These are phyloP conservation scores for Drosophila mimetica DNA, from an alignment of 2,888 invertebrate genomes.

Conservation along the genomic window DNA sequence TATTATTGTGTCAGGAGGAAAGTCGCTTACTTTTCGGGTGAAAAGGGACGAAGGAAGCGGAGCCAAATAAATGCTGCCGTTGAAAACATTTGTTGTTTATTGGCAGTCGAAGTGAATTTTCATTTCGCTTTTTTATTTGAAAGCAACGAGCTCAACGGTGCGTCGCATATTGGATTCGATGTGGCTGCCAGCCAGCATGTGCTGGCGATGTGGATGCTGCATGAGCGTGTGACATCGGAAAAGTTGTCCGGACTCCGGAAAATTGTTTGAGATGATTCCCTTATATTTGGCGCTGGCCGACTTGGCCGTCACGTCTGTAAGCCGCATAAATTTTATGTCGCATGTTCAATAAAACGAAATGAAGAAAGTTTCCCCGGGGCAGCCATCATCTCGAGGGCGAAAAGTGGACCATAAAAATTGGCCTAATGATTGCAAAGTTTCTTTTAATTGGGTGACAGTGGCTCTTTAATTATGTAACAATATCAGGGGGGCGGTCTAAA, in stretches of 20 bases:
- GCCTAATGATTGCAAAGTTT: constrained; percentile 52
- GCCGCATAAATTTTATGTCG: constrained; percentile 59
- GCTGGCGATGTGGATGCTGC: constrained; percentile 21
- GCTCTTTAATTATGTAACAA: constrained; percentile 33
- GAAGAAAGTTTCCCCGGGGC: constrained; percentile 38
- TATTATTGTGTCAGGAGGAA: constrained; percentile 3
- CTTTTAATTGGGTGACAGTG: constrained; percentile 52
- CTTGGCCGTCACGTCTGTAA: constrained; percentile 62
- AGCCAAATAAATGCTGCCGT: constrained; percentile 24
- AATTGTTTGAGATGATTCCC: constrained; percentile 44
- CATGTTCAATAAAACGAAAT: constrained; percentile 53
- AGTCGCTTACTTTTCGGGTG: background rate
- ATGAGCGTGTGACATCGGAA: constrained; percentile 28
- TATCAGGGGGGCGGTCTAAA: background rate
- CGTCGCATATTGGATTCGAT: constrained; percentile 69
- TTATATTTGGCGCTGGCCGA: constrained; percentile 8
- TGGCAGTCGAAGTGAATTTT: constrained; percentile 71
- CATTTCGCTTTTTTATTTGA: constrained; percentile 72
- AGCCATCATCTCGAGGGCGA: constrained; percentile 1
- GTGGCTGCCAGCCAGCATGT: constrained; percentile 50
- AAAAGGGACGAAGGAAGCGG: background rate
- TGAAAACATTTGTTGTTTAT: constrained; percentile 74
- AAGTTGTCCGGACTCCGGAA: constrained; percentile 24
- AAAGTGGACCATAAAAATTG: constrained; percentile 46
- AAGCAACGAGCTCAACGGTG: constrained; percentile 31